Evolutionary conservation across 1,140 invertebrate genomes (phyloP).

Genomic region (Pogonomyrmex californicus): DNA sequence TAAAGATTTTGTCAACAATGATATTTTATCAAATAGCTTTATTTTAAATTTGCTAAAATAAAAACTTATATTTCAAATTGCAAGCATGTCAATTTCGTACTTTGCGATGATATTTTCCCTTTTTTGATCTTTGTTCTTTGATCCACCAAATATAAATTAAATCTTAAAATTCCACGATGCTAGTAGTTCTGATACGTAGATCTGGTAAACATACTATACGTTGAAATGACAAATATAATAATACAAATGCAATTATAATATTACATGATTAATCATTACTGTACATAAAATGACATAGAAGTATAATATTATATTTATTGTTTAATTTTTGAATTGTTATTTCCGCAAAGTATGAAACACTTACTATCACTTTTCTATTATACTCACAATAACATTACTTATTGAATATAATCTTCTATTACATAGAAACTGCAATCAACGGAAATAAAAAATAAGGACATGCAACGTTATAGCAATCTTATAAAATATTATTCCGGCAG

Average conservation of each 20-base stretch:
- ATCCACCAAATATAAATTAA: no score
- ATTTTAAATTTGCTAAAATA: background rate
- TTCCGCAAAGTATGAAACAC: no score
- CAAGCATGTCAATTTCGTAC: conserved; percentile 8
- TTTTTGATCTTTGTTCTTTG: no score
- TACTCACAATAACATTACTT: no score
- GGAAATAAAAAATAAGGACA: no score
- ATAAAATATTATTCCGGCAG: no score
- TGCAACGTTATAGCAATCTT: no score
- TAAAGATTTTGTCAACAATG: conserved; percentile 35
- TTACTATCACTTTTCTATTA: no score
- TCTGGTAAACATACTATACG: background rate
- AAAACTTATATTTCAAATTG: conserved; percentile 2
- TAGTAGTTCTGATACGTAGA: conserved; percentile 3
- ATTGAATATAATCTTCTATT: no score
- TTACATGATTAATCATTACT: background rate
- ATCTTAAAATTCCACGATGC: background rate
- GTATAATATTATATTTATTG: no score
- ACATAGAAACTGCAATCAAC: background rate
- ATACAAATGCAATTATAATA: background rate
- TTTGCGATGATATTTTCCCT: conserved; percentile 6
- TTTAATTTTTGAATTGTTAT: no score
- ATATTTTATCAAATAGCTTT: background rate
- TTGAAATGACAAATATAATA: conserved; percentile 10
- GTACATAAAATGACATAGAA: no score